These are phyloP conservation scores for Glaucopsyche alexis DNA, from an alignment of 2,888 invertebrate species.

Conservation along the genomic window DNA sequence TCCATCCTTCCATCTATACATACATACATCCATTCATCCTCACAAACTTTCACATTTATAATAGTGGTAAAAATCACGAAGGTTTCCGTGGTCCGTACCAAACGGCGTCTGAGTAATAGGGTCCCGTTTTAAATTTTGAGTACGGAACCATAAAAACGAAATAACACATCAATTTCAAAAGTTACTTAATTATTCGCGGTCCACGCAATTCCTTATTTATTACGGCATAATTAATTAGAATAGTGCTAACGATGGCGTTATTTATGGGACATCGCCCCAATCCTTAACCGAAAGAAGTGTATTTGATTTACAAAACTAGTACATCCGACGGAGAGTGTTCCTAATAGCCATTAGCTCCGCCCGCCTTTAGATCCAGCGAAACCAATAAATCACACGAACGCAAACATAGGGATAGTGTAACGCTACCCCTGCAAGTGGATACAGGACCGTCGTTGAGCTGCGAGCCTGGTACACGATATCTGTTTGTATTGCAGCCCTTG, in stretches of 20 bases:
- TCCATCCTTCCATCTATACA: too few relatives aligned
- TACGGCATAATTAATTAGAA: neutral
- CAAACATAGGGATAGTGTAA: slow-evolving; percentile 75
- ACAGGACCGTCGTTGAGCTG: neutral
- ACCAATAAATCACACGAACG: slow-evolving; percentile 80
- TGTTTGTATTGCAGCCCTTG: slow-evolving; percentile 6
- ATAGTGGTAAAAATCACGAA: too few relatives aligned
- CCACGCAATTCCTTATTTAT: neutral
- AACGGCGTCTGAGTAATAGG: too few relatives aligned
- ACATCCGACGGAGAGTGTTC: slow-evolving; percentile 48
- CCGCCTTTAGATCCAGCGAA: slow-evolving; percentile 76
- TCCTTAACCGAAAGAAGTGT: slow-evolving; percentile 5
- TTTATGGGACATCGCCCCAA: slow-evolving; percentile 16
- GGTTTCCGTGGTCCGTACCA: too few relatives aligned
- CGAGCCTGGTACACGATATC: slow-evolving; percentile 5
- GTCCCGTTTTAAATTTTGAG: neutral
- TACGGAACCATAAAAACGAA: too few relatives aligned
- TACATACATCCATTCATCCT: too few relatives aligned
- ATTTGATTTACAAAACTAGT: slow-evolving; percentile 51
- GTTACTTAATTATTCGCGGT: neutral
- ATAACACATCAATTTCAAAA: neutral
- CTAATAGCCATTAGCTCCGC: slow-evolving; percentile 57
- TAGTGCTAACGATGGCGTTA: neutral
- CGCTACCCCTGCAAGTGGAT: slow-evolving; percentile 53
- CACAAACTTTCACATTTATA: too few relatives aligned